Base-by-base conservation (phyloP, 2,797 vertebrate species). In the Sebastiscus tertius region DNA sequence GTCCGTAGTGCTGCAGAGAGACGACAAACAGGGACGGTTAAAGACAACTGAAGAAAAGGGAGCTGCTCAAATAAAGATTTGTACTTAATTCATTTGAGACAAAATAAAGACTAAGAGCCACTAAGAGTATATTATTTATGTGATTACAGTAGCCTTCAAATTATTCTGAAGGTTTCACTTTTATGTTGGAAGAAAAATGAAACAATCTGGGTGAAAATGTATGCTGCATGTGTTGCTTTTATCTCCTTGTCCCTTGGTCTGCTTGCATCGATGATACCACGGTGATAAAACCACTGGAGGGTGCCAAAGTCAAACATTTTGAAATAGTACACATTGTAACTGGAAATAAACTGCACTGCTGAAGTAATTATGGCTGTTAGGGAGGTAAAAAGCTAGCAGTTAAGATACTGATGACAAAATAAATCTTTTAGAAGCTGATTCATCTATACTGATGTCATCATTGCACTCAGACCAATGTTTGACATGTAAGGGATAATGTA, bases 1-100 rank as follows among this genome's bases (percentile, higher is more conserved):
- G 98, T 85, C 97, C 98, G 0, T 99, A 97, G 91, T 99, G 98
- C 99, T 99, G 92, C 87, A 91, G 18, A 18, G 79, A 88, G 18
- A 22, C 75, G 20, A 84, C 2, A 26, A 26, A 67, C 2, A 59
- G 60, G 87, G 79, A 68, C 65, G 2, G 8, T 58, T 9, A 75
- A 61, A 68, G 4, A 62, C 27, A 29, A 13, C 3, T 16, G 6
- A 59, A 72, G 33, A 55, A 61, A 13, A 24, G 1, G 14, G 11
- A 72, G 49, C 7, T 62, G 20, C 3, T 63, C 4, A 52, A 58
- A 49, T 46, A 62, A 54, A 7, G 0, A 49, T 29, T 12, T 33
- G 13, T 7, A 11, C n/a, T 33, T 42, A 4, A 42, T n/a, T 59
- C 0, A 56, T 13, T 73, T 29, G 10, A 24, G 6, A 65, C 20